Percentiles rank a stretch among this genome's conserved stretches.
phyloP scores from a whole-genome alignment of 2,888 invertebrate species.

The Antitype chi region DNA sequence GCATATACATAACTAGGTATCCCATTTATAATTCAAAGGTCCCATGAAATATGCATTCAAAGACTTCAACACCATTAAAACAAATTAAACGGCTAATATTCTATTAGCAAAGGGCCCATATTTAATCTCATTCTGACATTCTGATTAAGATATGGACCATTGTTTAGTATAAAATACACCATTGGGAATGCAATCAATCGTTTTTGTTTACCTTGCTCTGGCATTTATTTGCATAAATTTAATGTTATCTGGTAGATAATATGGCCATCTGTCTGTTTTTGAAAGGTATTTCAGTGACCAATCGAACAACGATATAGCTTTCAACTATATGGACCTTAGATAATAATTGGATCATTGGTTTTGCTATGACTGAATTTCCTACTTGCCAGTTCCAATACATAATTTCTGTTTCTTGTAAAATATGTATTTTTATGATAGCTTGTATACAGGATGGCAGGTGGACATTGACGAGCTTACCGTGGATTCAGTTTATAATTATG shows the following conservation, averaged over 20 bases:
- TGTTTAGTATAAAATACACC: conserved; percentile 66
- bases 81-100: conserved; percentile 59
- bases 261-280: conserved; percentile 43
- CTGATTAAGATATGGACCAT: conserved; percentile 67
- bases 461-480: no score
- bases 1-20: not conserved
- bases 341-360: not conserved
- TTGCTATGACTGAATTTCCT: not conserved
- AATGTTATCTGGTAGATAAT: conserved; percentile 52
- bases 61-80: conserved; percentile 32
- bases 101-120: conserved; percentile 46
- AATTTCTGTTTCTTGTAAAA: not conserved
- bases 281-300: conserved; percentile 55
- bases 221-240: conserved; percentile 69
- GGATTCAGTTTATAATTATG: no score
- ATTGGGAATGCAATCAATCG: conserved; percentile 63
- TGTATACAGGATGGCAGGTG: no score
- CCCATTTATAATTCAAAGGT: conserved; percentile 11
- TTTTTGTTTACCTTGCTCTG: conserved; percentile 60
- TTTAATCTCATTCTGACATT: conserved; percentile 62
- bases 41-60: conserved; percentile 25
- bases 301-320: conserved; percentile 2
- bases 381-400: not conserved
- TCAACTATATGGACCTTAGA: not conserved
- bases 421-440: not conserved